phyloP scores from a whole-genome alignment of 2,888 invertebrate genomes.

The Drosophila emarginata region DNA sequence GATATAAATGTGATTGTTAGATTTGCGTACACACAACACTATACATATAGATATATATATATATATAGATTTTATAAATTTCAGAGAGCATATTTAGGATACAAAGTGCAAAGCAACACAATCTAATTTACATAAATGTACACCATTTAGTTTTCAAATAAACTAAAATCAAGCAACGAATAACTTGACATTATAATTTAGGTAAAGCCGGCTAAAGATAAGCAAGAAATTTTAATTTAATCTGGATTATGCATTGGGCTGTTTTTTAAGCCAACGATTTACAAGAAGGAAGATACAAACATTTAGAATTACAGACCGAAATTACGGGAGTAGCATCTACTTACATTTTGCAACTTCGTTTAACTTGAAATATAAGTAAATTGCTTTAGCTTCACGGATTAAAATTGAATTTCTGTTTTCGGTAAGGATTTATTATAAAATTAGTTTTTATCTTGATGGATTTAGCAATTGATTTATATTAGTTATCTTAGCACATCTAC shows the following conservation, averaged over 20 bases:
- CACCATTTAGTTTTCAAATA: slow-evolving; percentile 65
- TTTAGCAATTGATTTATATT: background rate
- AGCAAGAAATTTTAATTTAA: too few relatives aligned
- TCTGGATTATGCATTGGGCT: too few relatives aligned
- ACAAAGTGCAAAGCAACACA: slow-evolving; percentile 71
- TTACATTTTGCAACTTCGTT: too few relatives aligned
- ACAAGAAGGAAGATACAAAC: too few relatives aligned
- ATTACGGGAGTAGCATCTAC: too few relatives aligned
- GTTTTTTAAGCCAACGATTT: too few relatives aligned
- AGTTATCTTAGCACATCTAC: background rate
- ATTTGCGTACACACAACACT: slow-evolving; percentile 56
- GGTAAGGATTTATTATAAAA: background rate
- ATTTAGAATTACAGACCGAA: too few relatives aligned
- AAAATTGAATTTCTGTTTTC: background rate
- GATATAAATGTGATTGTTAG: slow-evolving; percentile 71
- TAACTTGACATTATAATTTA: background rate
- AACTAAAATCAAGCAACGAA: slow-evolving; percentile 46
- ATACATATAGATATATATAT: slow-evolving; percentile 21
- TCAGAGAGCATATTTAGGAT: slow-evolving; percentile 71
- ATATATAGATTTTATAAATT: slow-evolving; percentile 72
- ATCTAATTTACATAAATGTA: slow-evolving; percentile 52
- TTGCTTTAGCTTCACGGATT: too few relatives aligned
- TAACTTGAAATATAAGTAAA: too few relatives aligned
- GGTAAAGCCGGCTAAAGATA: too few relatives aligned
- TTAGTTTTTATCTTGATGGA: background rate